Evolutionary conservation across 2,888 invertebrate genomes (phyloP).

Genomic region (Sialis lutaria): DNA sequence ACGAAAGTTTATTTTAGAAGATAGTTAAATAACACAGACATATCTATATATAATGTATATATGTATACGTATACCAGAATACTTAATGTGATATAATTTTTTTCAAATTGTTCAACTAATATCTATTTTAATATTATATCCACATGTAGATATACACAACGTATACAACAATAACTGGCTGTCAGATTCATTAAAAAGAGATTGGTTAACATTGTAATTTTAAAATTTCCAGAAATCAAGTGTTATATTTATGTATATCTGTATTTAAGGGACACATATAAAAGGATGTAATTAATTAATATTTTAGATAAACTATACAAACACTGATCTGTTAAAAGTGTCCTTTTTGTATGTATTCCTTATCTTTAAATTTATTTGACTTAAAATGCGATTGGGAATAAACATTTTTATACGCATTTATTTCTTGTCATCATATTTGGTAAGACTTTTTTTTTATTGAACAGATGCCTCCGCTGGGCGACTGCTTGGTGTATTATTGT

Average conservation of each 20-base stretch:
- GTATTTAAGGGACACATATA: no score
- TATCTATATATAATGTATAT: neutral
- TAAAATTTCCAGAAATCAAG: neutral
- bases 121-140: conserved; percentile 1
- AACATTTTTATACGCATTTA: no score
- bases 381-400: conserved; percentile 14
- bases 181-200: conserved; percentile 1
- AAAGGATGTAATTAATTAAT: no score
- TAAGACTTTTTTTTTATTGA: conserved; percentile 19
- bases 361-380: conserved; percentile 24
- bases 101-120: neutral
- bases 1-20: no score
- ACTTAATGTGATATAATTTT: neutral
- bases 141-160: conserved; percentile 4
- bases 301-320: no score
- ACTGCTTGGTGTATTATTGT: conserved; percentile 36
- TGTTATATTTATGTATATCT: neutral
- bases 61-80: conserved; percentile 1
- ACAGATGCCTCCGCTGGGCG: conserved; percentile 48
- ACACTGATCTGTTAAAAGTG: no score
- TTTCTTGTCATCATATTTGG: neutral
- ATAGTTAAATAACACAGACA: neutral
- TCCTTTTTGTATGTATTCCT: no score
- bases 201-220: neutral
- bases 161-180: conserved; percentile 8